Conservation (phyloP, 2,797 vertebrate species). For the Chaetophractus vellerosus region DNA sequence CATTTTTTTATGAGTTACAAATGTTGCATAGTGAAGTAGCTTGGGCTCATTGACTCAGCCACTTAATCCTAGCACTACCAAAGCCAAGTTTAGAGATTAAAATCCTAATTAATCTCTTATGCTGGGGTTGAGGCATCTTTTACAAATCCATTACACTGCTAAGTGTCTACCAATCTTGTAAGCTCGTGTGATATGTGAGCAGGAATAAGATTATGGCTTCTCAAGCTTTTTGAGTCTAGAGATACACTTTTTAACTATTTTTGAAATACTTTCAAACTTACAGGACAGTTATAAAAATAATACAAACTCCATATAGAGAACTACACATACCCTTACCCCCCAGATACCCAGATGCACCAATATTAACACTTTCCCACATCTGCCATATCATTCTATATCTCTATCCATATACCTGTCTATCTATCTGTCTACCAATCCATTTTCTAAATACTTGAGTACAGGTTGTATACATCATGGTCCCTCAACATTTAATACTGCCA, state of each 20-base stretch:
- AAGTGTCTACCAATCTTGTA: not conserved
- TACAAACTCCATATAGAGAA: too few species aligned
- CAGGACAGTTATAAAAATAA: too few species aligned
- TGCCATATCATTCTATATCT: too few species aligned
- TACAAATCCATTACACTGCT: not conserved
- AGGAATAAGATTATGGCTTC: not conserved
- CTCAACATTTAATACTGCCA: too few species aligned
- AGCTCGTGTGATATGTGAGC: not conserved
- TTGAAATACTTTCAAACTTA: too few species aligned
- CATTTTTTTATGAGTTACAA: slow-evolving; percentile 20
- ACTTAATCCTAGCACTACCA: not conserved
- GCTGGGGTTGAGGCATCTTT: not conserved
- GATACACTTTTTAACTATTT: not conserved
- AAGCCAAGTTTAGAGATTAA: slow-evolving; percentile 61
- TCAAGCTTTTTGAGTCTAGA: slow-evolving; percentile 48
- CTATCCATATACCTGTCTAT: too few species aligned
- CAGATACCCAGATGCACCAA: too few species aligned
- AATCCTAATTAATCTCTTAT: slow-evolving; percentile 43
- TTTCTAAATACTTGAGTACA: too few species aligned
- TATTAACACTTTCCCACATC: too few species aligned
- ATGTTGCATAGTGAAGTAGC: slow-evolving; percentile 5
- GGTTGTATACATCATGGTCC: too few species aligned
- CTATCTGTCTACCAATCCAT: too few species aligned
- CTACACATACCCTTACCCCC: too few species aligned
- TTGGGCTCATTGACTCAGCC: slow-evolving; percentile 44